A percentile compares a stretch with the other conserved stretches of the same genome.
These are phyloP conservation scores for Podocnemis expansa DNA, from an alignment of 2,113 vertebrate species.

Conservation along the genomic window DNA sequence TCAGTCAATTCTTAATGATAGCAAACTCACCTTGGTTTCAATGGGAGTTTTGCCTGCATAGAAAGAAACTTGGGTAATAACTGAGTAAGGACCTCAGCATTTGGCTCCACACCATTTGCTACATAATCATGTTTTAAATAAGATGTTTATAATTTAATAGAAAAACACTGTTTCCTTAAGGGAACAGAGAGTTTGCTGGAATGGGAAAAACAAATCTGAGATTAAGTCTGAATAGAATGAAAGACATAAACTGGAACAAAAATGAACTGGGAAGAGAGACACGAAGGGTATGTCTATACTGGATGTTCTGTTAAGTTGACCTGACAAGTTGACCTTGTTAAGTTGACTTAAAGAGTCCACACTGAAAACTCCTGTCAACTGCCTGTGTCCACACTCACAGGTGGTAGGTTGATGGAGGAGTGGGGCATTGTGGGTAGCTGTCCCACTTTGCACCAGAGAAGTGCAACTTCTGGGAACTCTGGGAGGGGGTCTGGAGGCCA, in stretches of 20 bases:
- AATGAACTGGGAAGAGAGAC: neutral
- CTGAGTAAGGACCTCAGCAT: neutral
- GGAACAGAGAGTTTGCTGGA: neutral
- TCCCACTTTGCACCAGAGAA: too few species aligned
- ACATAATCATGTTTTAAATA: neutral
- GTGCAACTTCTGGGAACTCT: too few species aligned
- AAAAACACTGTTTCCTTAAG: neutral
- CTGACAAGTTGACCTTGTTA: too few species aligned
- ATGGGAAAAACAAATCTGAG: neutral
- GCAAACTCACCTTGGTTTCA: neutral
- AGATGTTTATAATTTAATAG: neutral
- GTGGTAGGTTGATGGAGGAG: too few species aligned
- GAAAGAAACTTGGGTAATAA: neutral
- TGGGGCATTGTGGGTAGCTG: too few species aligned
- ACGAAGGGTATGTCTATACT: too few species aligned
- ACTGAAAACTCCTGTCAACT: too few species aligned
- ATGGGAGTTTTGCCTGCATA: neutral
- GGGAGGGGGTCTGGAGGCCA: too few species aligned
- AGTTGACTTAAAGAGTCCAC: too few species aligned
- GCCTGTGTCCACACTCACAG: too few species aligned
- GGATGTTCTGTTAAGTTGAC: too few species aligned
- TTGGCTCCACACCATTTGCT: neutral
- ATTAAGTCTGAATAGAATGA: neutral
- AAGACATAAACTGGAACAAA: conserved; percentile 3
- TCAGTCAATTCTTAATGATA: neutral